A percentile compares a stretch with the other conserved stretches of the same genome.
Evolutionary conservation across 1,140 invertebrate species (phyloP).

Genomic region (Bombus confusus): DNA sequence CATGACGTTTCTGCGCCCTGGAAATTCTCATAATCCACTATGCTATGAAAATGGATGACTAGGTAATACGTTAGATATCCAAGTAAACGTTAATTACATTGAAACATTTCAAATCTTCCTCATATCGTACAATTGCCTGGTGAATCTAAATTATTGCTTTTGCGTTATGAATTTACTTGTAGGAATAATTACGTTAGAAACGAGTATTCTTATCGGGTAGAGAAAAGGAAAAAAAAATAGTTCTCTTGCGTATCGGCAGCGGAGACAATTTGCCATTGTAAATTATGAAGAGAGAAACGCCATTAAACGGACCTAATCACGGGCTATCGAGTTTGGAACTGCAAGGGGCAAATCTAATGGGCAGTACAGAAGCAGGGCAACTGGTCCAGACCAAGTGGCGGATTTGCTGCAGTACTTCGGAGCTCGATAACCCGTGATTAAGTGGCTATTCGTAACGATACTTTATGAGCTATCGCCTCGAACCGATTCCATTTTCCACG

Average conservation of each 20-base stretch:
- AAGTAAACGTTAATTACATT: background rate
- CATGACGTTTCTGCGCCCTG: background rate
- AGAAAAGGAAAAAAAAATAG: too few relatives aligned
- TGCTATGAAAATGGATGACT: background rate
- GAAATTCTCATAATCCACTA: background rate
- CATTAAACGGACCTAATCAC: conserved; percentile 52
- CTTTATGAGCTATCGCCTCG: conserved; percentile 59
- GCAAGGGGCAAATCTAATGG: conserved; percentile 46
- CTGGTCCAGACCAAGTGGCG: conserved; percentile 40
- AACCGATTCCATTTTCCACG: conserved; percentile 59
- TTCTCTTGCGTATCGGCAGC: background rate
- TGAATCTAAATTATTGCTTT: too few relatives aligned
- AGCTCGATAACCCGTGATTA: conserved; percentile 58
- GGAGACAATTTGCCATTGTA: background rate
- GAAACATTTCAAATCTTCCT: background rate
- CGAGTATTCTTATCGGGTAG: background rate
- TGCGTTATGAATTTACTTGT: background rate
- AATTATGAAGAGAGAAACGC: conserved; percentile 33
- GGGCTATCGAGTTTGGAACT: conserved; percentile 39
- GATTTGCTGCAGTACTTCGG: conserved; percentile 51
- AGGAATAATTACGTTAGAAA: background rate
- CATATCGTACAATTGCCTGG: accelerated
- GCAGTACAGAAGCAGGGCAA: conserved; percentile 39
- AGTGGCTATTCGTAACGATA: conserved; percentile 63
- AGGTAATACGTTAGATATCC: background rate